Base-by-base conservation (phyloP, 2,888 invertebrate species). In the Cerastis rubricosa region DNA sequence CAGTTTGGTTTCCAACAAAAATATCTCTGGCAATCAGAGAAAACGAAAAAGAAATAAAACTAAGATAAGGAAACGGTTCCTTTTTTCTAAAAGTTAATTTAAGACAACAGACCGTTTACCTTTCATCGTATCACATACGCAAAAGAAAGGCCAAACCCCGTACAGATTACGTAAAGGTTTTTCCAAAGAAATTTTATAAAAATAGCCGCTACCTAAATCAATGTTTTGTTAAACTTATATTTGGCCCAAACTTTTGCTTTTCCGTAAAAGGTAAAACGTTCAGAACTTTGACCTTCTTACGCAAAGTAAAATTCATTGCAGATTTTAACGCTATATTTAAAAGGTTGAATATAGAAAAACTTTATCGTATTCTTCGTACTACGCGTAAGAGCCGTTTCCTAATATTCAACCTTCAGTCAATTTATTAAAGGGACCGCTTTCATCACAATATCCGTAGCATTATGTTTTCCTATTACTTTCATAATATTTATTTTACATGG, bases 391-490 rank as follows among this genome's bases (percentile, higher is more conserved):
- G 47, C 49, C 83, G 85, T 81, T 86, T 88, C 86, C 87, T 90
- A 84, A 85, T 85, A 87, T 89, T 88, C 87, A 91, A 90, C 89
- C 87, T 90, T 88, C 89, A 90, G 89, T 92, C 94, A 94, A 94
- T 95, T 93, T 94, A 92, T 92, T 92, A 92, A 93, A 65, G 90
- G 90, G 93, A 92, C 91, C 90, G 90, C 91, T 93, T 94, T 93
- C 93, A 93, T 94, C 92, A 93, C 91, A 92, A 91, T 91, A 91
- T 93, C 90, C 91, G 83, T 90, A 81, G 90, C 92, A 94, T 94
- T 93, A 93, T 94, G 93, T 93, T 95, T 94, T 93, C 93, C 91
- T 94, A 93, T 93, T 93, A 93, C 93, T 90, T 91, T 91, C 91
- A 93, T 93, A 94, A 95, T 94, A 92, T 94, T 93, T 93, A 93